Percentiles rank a stretch among this genome's conserved stretches.
These are phyloP conservation scores for Drosophila anomelani DNA, from an alignment of 2,888 invertebrate species.

Conservation along the genomic window DNA sequence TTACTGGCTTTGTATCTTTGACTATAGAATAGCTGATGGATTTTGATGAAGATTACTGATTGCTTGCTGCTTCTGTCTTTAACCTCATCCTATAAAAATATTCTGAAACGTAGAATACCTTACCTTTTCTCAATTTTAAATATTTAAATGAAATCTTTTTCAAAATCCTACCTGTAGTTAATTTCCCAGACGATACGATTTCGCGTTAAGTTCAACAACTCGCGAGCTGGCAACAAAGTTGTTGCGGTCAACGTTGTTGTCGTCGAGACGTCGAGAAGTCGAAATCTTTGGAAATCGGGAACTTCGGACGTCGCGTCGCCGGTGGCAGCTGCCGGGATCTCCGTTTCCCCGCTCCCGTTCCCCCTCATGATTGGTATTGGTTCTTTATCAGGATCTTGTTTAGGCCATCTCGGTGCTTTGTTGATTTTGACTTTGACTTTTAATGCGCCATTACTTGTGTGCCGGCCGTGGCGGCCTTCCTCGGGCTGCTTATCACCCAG, in stretches of 20 bases:
- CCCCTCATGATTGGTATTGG: conserved; percentile 73
- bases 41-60: no score
- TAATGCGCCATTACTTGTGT: conserved; percentile 53
- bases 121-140: neutral
- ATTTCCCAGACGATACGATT: conserved; percentile 78
- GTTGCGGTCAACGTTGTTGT: conserved; percentile 68
- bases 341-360: neutral
- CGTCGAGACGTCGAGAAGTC: conserved; percentile 41
- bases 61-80: neutral
- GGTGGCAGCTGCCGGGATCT: conserved; percentile 68
- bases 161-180: conserved; percentile 34
- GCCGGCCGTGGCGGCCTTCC: conserved; percentile 43
- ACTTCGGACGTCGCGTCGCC: conserved; percentile 55
- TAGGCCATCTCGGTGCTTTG: conserved; percentile 75
- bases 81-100: no score
- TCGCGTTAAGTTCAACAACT: conserved; percentile 82
- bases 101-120: no score
- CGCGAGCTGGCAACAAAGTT: conserved; percentile 66
- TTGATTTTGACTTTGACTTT: conserved; percentile 58
- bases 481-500: conserved; percentile 51
- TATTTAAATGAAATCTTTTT: neutral
- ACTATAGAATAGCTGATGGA: neutral
- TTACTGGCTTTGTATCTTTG: no score
- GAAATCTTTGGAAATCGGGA: conserved; percentile 23
- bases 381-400: conserved; percentile 78